A percentile compares a stretch with the other conserved stretches of the same genome.
Evolutionary conservation across 2,113 vertebrate genomes (phyloP).

Genomic region (Ascaphus truei): DNA sequence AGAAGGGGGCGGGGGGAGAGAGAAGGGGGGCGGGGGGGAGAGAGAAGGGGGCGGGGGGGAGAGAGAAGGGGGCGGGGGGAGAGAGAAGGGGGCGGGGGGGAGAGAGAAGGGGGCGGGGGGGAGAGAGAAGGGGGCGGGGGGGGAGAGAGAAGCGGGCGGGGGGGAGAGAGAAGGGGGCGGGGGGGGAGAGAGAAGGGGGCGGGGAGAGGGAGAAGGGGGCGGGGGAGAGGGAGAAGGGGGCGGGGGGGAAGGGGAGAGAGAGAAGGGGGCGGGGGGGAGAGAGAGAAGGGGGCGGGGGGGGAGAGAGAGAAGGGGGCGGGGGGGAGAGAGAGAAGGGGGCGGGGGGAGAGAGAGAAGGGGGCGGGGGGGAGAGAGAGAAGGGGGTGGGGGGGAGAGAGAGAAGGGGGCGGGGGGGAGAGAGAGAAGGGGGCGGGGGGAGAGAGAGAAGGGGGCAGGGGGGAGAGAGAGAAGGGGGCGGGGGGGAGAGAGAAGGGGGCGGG

Average conservation of each 20-base stretch:
- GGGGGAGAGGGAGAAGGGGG: too few species aligned
- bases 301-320: background rate
- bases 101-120: background rate
- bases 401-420: background rate
- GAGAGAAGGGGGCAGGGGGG: slow-evolving; percentile 39
- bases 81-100: background rate
- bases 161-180: background rate
- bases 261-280: background rate
- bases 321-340: background rate
- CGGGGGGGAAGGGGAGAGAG: background rate
- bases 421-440: slow-evolving; percentile 72
- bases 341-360: background rate
- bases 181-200: too few species aligned
- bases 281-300: background rate
- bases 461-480: background rate
- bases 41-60: too few species aligned
- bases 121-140: background rate
- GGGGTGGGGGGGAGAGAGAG: background rate
- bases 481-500: background rate
- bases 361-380: slow-evolving; percentile 82
- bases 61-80: background rate
- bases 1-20: too few species aligned
- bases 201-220: background rate
- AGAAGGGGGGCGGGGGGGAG: background rate
- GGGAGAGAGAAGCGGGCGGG: background rate